Base-by-base conservation (phyloP, 2,113 vertebrate species). In the Hyperopisus bebe region DNA sequence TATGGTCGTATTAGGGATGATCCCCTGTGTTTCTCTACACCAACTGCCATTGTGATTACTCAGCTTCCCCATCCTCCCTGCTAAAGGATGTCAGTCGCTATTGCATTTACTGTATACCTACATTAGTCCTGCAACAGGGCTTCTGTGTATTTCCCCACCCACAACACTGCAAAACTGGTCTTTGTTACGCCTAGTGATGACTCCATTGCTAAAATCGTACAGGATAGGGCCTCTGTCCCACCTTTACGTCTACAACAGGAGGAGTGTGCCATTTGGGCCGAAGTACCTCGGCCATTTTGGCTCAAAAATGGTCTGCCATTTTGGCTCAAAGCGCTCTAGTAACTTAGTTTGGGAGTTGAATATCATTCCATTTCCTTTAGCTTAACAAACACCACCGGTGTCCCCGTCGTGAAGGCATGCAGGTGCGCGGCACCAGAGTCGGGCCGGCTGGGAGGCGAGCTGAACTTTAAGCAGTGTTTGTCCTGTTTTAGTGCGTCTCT, bases 1-100 rank as follows among this genome's bases (percentile, higher is more conserved):
- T 93, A 93, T 89, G 88, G 66, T 84, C 90, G 93, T 94, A 94
- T 95, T 94, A 92, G 92, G 90, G 91, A 91, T 94, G 93, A 94
- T 95, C 95, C 93, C 92, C 92, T 92, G 92, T 93, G 92, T 94
- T 92, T 93, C 92, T 93, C 90, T 74, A 89, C 91, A 90, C 91
- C 92, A 91, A 47, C 88, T 89, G 82, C 84, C 89, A 39, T 48
- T 15, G 13, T 21, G 9, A 55, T 89, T 35, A 19, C 70, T 15
- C 35, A 39, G 88, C 90, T 24, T 66, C 77, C 27, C 50, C 15
- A 51, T 55, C 44, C 70, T 88, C 80, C 88, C 42, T 15, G 13
- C 15, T 39, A 50, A 53, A 86, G 27, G 27, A 53, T 8, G n/a
- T 6, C 47, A 86, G 50, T 50, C n/a, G 8, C 13, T 35, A n/a